Base-by-base conservation (phyloP, 1,140 invertebrate species). In the Archivesica marissinica region DNA sequence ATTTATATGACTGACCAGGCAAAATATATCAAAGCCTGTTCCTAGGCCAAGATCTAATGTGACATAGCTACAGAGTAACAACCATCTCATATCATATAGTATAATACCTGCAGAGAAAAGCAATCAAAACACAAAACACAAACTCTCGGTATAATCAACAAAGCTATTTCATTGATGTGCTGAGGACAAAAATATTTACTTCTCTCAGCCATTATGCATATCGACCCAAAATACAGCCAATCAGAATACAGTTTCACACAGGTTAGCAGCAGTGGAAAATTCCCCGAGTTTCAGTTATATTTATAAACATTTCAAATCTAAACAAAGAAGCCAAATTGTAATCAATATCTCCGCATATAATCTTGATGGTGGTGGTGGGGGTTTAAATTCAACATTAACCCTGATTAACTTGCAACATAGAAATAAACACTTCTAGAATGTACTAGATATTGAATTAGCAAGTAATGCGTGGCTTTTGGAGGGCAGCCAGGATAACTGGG, bases 111-210 rank as follows among this genome's bases (percentile, higher is more conserved):
- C n/a, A n/a, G n/a, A n/a, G n/a, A n/a, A n/a, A n/a, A n/a, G n/a
- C n/a, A n/a, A n/a, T n/a, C n/a, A n/a, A n/a, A n/a, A n/a, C n/a
- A n/a, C n/a, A n/a, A n/a, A n/a, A n/a, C n/a, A n/a, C n/a, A n/a
- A n/a, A n/a, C n/a, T n/a, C n/a, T n/a, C n/a, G n/a, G n/a, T n/a
- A 9, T 35, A 35, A 2, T 64, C 50, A 52, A 23, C 20, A 52
- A 52, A 64, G n/a, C n/a, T 33, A 64, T 64, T 64, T 64, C 59
- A 64, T 64, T 64, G 59, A 64, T 64, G 38, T n/a, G 30, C 59
- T 17, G 54, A 59, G 17, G 28, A 59, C 4, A 4, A 59, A 59
- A 59, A 35, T 64, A 64, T 64, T 64, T 64, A 35, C 59, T n/a
- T n/a, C n/a, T 17, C 59, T 64, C 30, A n/a, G 4, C 30, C 28